Evolutionary conservation across 2,888 invertebrate species (phyloP).

Genomic region (Spodoptera littoralis): DNA sequence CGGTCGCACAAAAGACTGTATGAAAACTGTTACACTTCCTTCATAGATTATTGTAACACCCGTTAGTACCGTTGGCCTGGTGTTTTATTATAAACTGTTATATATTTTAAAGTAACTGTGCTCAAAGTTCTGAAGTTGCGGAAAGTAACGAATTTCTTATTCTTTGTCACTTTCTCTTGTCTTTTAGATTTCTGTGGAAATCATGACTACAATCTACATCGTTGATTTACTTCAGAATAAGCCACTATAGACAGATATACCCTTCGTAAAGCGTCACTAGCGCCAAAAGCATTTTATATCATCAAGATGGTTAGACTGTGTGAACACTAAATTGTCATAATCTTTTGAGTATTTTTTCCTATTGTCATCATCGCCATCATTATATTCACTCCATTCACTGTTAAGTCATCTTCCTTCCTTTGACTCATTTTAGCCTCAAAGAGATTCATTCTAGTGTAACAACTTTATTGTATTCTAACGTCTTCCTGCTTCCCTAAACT

Average conservation of each 20-base stretch:
- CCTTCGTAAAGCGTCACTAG: too few species aligned
- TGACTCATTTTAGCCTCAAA: conserved; percentile 1
- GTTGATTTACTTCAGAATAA: too few species aligned
- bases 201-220: too few species aligned
- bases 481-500: conserved; percentile 2
- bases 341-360: not conserved
- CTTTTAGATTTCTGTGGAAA: too few species aligned
- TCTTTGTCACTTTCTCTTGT: too few species aligned
- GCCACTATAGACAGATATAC: too few species aligned
- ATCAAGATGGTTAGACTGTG: too few species aligned
- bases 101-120: conserved; percentile 23
- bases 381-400: not conserved
- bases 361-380: not conserved
- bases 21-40: conserved; percentile 55
- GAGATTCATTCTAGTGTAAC: conserved; percentile 9
- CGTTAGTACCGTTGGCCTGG: conserved; percentile 32
- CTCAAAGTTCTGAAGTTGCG: conserved; percentile 13
- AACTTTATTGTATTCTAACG: conserved; percentile 8
- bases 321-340: not conserved
- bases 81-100: conserved; percentile 39
- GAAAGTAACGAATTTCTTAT: conserved; percentile 2
- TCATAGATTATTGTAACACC: conserved; percentile 48
- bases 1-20: conserved; percentile 48
- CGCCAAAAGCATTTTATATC: too few species aligned
- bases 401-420: not conserved